Conservation (phyloP, 2,888 invertebrate species). For the Dasysyrphus albostriatus region DNA sequence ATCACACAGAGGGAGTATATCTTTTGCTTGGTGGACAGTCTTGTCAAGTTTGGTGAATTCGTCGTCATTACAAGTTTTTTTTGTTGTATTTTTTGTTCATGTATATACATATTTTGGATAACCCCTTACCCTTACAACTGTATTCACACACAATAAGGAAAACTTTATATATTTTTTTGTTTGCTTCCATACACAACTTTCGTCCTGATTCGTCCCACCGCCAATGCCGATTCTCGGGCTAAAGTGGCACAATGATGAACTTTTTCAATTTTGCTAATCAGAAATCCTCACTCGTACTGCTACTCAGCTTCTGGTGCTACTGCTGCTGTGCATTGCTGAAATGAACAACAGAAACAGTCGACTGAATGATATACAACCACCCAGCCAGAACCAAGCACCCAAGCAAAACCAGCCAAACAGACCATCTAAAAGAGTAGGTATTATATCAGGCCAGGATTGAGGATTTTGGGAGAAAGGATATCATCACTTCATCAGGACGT, state of each 20-base stretch:
- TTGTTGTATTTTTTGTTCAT: conserved; percentile 19
- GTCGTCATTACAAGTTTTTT: conserved; percentile 66
- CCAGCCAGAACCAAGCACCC: conserved; percentile 15
- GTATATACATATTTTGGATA: neutral
- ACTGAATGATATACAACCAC: conserved; percentile 63
- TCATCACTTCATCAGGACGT: conserved; percentile 64
- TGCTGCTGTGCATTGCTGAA: conserved; percentile 39
- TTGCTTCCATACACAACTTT: conserved; percentile 21
- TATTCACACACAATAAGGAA: conserved; percentile 35
- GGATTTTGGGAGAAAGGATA: conserved; percentile 28
- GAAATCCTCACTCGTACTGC: conserved; percentile 65
- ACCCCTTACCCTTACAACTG: neutral
- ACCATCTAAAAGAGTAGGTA: neutral
- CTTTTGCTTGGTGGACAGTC: conserved; percentile 15
- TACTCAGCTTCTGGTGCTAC: neutral
- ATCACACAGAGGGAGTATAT: conserved; percentile 5
- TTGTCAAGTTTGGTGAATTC: conserved; percentile 68
- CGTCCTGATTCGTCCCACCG: neutral
- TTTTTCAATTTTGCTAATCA: conserved; percentile 76
- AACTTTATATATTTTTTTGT: conserved; percentile 21
- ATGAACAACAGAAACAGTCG: conserved; percentile 71
- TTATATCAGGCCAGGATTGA: neutral
- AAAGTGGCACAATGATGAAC: conserved; percentile 69
- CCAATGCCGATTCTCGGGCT: neutral
- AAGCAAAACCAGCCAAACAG: neutral